Evolutionary conservation across 2,113 vertebrate species (phyloP).

Genomic region (Cathartes aura): DNA sequence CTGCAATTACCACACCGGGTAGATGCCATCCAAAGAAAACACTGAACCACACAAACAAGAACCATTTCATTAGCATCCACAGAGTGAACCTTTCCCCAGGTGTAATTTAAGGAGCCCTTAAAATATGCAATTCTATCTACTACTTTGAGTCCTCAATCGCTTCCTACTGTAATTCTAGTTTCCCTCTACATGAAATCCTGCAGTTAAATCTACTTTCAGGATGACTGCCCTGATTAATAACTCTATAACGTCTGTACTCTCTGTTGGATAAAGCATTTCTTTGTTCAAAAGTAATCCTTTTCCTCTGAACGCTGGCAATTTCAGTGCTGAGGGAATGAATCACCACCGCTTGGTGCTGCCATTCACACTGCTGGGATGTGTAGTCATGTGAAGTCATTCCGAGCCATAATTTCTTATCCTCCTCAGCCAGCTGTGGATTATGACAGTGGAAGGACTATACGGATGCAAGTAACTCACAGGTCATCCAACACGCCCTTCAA

Average conservation of each 20-base stretch:
- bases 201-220: slow-evolving; percentile 47
- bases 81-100: neutral
- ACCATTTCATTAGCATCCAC: neutral
- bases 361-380: neutral
- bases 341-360: neutral
- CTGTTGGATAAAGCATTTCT: slow-evolving; percentile 57
- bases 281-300: slow-evolving; percentile 56
- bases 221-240: slow-evolving; percentile 59
- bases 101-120: slow-evolving; percentile 7
- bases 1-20: neutral
- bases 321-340: slow-evolving; percentile 42
- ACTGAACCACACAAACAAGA: neutral
- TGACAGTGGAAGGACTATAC: neutral
- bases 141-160: neutral
- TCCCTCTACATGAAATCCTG: slow-evolving; percentile 5
- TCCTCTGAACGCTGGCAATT: neutral
- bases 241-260: slow-evolving; percentile 30
- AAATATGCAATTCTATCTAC: slow-evolving; percentile 11
- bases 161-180: slow-evolving; percentile 39
- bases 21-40: neutral
- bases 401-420: neutral
- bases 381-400: neutral
- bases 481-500: neutral
- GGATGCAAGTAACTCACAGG: neutral
- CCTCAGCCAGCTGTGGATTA: neutral